Evolutionary conservation across 2,888 invertebrate species (phyloP).

Genomic region (Linnaemya vulpina): DNA sequence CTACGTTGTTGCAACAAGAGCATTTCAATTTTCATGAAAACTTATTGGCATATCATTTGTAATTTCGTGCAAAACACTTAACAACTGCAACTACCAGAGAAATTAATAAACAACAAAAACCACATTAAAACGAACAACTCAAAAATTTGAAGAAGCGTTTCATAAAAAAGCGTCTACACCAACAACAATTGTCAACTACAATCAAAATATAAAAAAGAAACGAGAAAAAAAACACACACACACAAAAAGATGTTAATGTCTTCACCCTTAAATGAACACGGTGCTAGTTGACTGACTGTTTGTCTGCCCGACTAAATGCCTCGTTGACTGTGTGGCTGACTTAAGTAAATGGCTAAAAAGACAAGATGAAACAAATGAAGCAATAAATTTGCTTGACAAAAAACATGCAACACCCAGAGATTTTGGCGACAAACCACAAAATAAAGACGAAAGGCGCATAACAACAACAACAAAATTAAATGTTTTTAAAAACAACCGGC

Average conservation of each 20-base stretch:
- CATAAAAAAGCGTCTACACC: slow-evolving; percentile 47
- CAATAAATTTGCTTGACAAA: slow-evolving; percentile 81
- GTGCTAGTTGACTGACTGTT: slow-evolving; percentile 37
- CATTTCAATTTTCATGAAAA: background rate
- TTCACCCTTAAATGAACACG: slow-evolving; percentile 58
- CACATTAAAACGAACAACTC: slow-evolving; percentile 62
- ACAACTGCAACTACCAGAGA: slow-evolving; percentile 36
- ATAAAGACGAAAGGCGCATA: slow-evolving; percentile 44
- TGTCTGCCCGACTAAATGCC: slow-evolving; percentile 36
- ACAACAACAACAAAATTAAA: background rate
- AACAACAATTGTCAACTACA: slow-evolving; percentile 27
- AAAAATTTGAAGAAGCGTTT: slow-evolving; percentile 66
- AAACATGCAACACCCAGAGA: slow-evolving; percentile 76
- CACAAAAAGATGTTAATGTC: slow-evolving; percentile 48
- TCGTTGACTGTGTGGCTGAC: slow-evolving; percentile 38
- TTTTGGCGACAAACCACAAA: slow-evolving; percentile 69
- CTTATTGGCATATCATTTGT: slow-evolving; percentile 55
- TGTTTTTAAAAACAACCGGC: slow-evolving; percentile 33
- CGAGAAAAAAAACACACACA: background rate
- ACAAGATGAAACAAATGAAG: slow-evolving; percentile 78
- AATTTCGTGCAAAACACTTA: slow-evolving; percentile 61
- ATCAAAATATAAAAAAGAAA: background rate
- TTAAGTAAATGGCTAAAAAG: slow-evolving; percentile 56
- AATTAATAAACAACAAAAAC: slow-evolving; percentile 13
- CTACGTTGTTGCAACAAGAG: background rate